Percentiles rank a stretch among this genome's conserved stretches.
These are phyloP conservation scores for Pteropus alecto DNA, from an alignment of 2,113 vertebrate species.

Conservation along the genomic window DNA sequence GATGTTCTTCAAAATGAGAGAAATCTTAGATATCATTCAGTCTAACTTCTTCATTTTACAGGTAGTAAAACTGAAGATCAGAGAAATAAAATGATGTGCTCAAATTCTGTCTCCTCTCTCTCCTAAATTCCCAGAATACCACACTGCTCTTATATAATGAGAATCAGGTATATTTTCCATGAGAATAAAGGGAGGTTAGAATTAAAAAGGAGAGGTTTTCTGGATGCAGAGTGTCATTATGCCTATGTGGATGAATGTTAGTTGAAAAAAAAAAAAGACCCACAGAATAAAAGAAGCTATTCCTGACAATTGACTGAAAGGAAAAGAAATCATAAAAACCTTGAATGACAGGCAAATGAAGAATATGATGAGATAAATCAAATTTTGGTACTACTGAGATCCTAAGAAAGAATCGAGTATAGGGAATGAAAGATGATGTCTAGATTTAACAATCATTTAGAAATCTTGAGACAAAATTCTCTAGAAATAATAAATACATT, in stretches of 20 bases:
- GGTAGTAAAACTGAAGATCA: neutral
- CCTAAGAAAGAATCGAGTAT: neutral
- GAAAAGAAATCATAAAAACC: constrained; percentile 32
- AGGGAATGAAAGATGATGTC: constrained; percentile 31
- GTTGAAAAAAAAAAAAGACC: neutral
- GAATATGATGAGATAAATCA: constrained; percentile 56
- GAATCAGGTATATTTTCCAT: constrained; percentile 34
- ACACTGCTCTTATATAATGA: neutral
- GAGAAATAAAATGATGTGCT: neutral
- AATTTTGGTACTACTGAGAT: constrained; percentile 30
- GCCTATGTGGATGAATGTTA: constrained; percentile 21
- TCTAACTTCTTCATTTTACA: neutral
- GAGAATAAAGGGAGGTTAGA: constrained; percentile 2
- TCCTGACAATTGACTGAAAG: constrained; percentile 47
- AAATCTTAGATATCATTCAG: neutral
- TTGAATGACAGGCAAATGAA: constrained; percentile 59
- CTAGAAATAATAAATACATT: constrained; percentile 43
- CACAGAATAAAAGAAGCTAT: constrained; percentile 46
- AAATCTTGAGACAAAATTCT: constrained; percentile 53
- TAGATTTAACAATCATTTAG: constrained; percentile 50
- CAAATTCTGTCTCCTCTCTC: neutral
- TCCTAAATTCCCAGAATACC: constrained; percentile 26
- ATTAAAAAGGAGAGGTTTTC: neutral
- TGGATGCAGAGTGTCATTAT: constrained; percentile 15
- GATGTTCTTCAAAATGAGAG: neutral